Conservation (phyloP, 2,797 vertebrate genomes). For the Staurois parvus region DNA sequence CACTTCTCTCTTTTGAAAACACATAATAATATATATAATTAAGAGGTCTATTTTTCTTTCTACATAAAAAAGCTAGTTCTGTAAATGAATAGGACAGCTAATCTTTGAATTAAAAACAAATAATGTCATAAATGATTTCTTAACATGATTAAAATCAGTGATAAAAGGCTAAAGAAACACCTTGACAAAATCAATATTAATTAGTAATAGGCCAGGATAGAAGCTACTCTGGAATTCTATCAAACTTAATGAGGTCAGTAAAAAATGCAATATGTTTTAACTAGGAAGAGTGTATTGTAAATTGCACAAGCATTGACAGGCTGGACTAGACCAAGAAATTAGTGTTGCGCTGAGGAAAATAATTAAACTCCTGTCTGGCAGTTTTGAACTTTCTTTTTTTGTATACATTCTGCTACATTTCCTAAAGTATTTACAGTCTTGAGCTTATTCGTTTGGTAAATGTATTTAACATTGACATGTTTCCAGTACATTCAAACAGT, state of each 20-base stretch:
- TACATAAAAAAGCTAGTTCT: conserved; percentile 19
- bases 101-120: conserved; percentile 41
- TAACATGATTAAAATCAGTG: conserved; percentile 39
- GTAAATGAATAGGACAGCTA: conserved; percentile 9
- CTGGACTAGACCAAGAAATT: conserved; percentile 21
- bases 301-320: conserved; percentile 13
- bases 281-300: conserved; percentile 18
- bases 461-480: no score
- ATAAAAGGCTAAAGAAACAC: conserved; percentile 48
- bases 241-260: conserved; percentile 43
- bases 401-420: background rate
- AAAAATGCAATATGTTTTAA: conserved; percentile 25
- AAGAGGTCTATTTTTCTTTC: conserved; percentile 26
- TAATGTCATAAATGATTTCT: conserved; percentile 24
- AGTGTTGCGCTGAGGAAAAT: background rate
- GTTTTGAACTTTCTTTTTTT: background rate
- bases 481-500: no score
- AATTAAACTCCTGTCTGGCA: background rate
- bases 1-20: conserved; percentile 13
- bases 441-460: background rate
- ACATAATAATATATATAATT: conserved; percentile 21
- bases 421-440: background rate
- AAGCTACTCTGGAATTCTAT: conserved; percentile 43
- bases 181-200: conserved; percentile 57
- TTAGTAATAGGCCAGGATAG: conserved; percentile 26